Percentiles rank a stretch among this genome's conserved stretches.
Conservation (phyloP, 2,888 invertebrate genomes). For the Augiades crinisus region DNA sequence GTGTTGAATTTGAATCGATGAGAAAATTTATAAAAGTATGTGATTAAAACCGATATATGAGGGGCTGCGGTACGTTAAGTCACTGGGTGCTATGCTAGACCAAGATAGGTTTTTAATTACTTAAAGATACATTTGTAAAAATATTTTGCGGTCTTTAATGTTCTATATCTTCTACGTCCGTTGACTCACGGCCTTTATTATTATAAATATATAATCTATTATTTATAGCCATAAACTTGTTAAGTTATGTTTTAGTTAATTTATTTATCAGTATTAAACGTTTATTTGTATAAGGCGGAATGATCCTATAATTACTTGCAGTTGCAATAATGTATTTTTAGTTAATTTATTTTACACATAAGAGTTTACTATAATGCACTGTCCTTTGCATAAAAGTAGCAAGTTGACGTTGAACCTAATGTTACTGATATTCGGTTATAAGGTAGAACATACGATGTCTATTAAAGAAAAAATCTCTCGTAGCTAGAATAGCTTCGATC, state of each 20-base stretch:
- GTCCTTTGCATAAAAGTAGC: slow-evolving; percentile 22
- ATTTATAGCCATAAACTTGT: slow-evolving; percentile 17
- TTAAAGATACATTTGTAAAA: slow-evolving; percentile 17
- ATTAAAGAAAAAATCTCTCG: slow-evolving; percentile 36
- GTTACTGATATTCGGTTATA: slow-evolving; percentile 11
- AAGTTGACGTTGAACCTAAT: slow-evolving; percentile 19
- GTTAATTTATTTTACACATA: slow-evolving; percentile 14
- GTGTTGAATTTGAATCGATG: slow-evolving; percentile 1
- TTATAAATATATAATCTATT: slow-evolving; percentile 34
- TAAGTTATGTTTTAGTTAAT: slow-evolving; percentile 12
- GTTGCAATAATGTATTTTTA: not conserved
- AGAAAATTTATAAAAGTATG: not conserved
- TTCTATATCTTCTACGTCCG: slow-evolving; percentile 2
- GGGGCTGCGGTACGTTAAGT: slow-evolving; percentile 38
- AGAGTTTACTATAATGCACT: slow-evolving; percentile 6
- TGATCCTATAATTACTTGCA: not conserved
- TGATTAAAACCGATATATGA: slow-evolving; percentile 27
- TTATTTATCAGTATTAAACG: slow-evolving; percentile 17
- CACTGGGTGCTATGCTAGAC: slow-evolving; percentile 70
- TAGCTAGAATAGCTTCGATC: slow-evolving; percentile 43
- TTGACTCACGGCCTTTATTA: slow-evolving; percentile 33
- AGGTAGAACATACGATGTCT: slow-evolving; percentile 30
- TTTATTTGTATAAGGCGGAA: not conserved
- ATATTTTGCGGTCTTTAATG: slow-evolving; percentile 22
- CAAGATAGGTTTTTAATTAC: slow-evolving; percentile 51